These are phyloP conservation scores for Ophion slaviceki DNA, from an alignment of 2,888 invertebrate genomes.

Conservation along the genomic window DNA sequence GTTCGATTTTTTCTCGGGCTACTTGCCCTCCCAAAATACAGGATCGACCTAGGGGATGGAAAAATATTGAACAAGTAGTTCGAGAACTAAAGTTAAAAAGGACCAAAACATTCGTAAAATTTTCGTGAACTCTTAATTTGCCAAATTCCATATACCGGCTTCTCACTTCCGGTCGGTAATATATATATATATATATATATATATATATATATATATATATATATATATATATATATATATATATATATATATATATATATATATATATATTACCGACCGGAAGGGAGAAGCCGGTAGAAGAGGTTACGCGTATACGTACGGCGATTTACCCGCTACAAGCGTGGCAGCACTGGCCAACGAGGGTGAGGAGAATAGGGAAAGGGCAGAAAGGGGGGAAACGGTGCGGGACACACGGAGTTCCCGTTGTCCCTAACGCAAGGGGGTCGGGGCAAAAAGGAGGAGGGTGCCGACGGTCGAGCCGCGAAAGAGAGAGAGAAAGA, in stretches of 20 bases:
- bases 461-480: conserved; percentile 63
- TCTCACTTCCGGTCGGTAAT: background rate
- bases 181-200: background rate
- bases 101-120: no score
- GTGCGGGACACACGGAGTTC: conserved; percentile 37
- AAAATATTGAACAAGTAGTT: no score
- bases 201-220: no score
- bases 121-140: no score
- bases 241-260: no score
- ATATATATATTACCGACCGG: background rate
- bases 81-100: no score
- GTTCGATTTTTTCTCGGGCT: no score
- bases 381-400: conserved; percentile 33
- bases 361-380: conserved; percentile 12
- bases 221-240: no score
- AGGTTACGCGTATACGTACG: background rate
- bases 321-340: background rate
- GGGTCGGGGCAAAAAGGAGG: conserved; percentile 51
- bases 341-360: background rate
- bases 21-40: no score
- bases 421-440: conserved; percentile 40
- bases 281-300: background rate
- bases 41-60: no score
- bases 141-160: background rate
- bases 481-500: conserved; percentile 44